phyloP scores from a whole-genome alignment of 1,140 invertebrate genomes.

The Latrodectus geometricus region DNA sequence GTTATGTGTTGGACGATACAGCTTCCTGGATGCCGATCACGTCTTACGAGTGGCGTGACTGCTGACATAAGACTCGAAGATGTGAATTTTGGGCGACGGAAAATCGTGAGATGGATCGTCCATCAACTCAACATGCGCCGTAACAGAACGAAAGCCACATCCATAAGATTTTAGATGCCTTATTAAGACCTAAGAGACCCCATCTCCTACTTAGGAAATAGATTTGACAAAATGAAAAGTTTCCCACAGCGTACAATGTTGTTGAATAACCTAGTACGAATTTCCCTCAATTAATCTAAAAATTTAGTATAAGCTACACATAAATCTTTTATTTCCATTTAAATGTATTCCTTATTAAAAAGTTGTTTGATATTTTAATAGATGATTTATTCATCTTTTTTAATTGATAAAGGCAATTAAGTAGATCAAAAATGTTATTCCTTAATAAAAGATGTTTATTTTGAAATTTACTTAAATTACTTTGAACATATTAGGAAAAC shows the following conservation, averaged over 20 bases:
- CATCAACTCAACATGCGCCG: conserved; percentile 11
- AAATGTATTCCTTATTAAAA: not conserved
- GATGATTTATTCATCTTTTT: not conserved
- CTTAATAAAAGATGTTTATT: too few species aligned
- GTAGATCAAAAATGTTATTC: not conserved
- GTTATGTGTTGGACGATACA: conserved; percentile 42
- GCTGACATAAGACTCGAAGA: conserved; percentile 51
- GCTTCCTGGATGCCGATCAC: conserved; percentile 22
- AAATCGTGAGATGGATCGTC: conserved; percentile 50
- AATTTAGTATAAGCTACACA: not conserved
- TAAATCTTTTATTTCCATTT: not conserved
- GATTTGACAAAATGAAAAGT: not conserved
- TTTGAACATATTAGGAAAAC: too few species aligned
- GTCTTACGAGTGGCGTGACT: conserved; percentile 41
- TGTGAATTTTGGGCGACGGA: conserved; percentile 45
- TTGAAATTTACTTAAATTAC: too few species aligned
- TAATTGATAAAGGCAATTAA: not conserved
- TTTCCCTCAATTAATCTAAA: not conserved
- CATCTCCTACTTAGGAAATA: not conserved
- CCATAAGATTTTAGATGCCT: not conserved
- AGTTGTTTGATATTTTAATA: not conserved
- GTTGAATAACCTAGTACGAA: not conserved
- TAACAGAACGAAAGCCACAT: not conserved
- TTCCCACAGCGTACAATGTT: not conserved
- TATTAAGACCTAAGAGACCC: not conserved